phyloP scores from a whole-genome alignment of 1,140 invertebrate genomes.

The Drosophila ogumai region DNA sequence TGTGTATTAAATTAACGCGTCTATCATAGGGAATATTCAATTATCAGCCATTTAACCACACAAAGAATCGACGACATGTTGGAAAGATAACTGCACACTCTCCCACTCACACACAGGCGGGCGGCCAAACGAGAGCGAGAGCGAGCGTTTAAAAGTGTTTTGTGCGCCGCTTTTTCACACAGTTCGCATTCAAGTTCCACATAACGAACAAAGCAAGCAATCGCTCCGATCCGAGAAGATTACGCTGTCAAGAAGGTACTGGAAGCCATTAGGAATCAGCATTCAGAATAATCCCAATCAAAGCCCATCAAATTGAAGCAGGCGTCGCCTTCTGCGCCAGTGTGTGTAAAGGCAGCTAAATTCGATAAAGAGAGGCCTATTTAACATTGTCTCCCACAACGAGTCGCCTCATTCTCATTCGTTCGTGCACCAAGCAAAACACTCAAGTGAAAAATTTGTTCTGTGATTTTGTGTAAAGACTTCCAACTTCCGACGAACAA shows the following conservation, averaged over 20 bases:
- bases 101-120: constrained; percentile 15
- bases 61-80: constrained; percentile 68
- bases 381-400: constrained; percentile 65
- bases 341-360: constrained; percentile 92
- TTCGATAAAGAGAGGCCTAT: constrained; percentile 60
- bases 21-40: constrained; percentile 70
- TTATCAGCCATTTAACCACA: constrained; percentile 57
- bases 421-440: constrained; percentile 71
- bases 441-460: constrained; percentile 70
- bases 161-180: constrained; percentile 55
- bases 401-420: constrained; percentile 77
- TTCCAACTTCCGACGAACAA: constrained; percentile 54
- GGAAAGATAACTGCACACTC: constrained; percentile 64
- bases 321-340: constrained; percentile 92
- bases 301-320: constrained; percentile 65
- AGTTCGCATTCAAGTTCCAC: constrained; percentile 67
- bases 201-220: constrained; percentile 66
- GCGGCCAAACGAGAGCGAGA: constrained; percentile 31
- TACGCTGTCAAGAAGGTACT: constrained; percentile 69
- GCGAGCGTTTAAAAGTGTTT: constrained; percentile 78
- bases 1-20: constrained; percentile 67
- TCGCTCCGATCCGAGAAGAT: constrained; percentile 37
- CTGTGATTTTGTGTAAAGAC: constrained; percentile 82
- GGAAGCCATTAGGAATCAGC: constrained; percentile 45
- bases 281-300: constrained; percentile 34